Conservation (phyloP, 2,888 invertebrate genomes). For the Clanis bilineata region DNA sequence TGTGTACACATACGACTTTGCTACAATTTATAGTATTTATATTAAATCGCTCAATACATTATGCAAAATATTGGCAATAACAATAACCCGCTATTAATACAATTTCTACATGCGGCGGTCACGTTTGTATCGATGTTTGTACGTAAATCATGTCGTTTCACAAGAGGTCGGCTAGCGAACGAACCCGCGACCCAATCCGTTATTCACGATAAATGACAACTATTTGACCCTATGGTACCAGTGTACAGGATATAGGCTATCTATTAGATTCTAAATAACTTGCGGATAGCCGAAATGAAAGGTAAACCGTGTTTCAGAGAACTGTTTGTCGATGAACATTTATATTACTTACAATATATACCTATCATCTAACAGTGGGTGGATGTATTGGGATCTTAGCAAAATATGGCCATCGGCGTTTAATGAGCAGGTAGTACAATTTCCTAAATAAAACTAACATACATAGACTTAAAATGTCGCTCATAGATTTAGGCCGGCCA, state of each 20-base stretch:
- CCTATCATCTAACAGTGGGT: too few relatives aligned
- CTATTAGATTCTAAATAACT: not conserved
- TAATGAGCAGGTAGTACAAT: too few relatives aligned
- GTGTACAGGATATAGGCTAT: not conserved
- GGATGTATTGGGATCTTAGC: too few relatives aligned
- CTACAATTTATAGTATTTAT: not conserved
- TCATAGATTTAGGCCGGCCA: too few relatives aligned
- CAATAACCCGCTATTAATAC: conserved; percentile 23
- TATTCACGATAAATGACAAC: conserved; percentile 42
- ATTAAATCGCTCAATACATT: not conserved
- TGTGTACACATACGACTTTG: not conserved
- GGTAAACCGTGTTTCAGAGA: too few relatives aligned
- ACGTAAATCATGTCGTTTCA: conserved; percentile 39
- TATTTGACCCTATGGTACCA: conserved; percentile 3
- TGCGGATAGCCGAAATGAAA: not conserved
- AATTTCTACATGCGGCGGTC: conserved; percentile 28
- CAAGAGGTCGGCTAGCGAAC: conserved; percentile 36
- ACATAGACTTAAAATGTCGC: too few relatives aligned
- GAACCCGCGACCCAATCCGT: conserved; percentile 37
- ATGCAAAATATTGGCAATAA: conserved; percentile 18
- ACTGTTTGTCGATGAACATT: too few relatives aligned
- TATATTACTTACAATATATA: too few relatives aligned
- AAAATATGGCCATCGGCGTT: too few relatives aligned
- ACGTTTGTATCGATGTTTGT: conserved; percentile 37
- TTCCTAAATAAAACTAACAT: too few relatives aligned